Conservation (phyloP, 2,888 invertebrate species). For the Lathronympha strigana region DNA sequence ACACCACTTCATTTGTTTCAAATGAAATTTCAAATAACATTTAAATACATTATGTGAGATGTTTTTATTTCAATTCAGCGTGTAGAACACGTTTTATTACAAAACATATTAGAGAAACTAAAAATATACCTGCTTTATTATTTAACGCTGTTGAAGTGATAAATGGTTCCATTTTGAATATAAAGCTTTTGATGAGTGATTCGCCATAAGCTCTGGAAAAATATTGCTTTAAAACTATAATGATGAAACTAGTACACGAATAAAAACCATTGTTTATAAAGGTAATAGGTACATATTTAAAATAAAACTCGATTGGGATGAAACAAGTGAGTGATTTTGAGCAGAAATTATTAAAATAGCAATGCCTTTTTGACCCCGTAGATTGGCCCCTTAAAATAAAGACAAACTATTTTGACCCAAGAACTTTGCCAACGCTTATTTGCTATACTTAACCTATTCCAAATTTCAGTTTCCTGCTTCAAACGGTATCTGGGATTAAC, state of each 20-base stretch:
- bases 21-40: slow-evolving; percentile 51
- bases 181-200: not conserved
- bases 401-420: no score
- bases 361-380: no score
- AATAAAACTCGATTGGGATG: no score
- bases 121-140: slow-evolving; percentile 12
- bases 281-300: no score
- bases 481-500: no score
- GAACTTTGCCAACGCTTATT: no score
- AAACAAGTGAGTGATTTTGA: no score
- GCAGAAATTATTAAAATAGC: no score
- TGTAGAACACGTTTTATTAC: slow-evolving; percentile 22
- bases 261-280: not conserved
- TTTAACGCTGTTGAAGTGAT: slow-evolving; percentile 11
- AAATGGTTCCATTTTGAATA: slow-evolving; percentile 13
- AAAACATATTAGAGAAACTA: slow-evolving; percentile 9
- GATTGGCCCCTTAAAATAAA: no score
- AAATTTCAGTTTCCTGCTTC: no score
- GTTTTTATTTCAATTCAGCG: slow-evolving; percentile 16
- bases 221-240: slow-evolving; percentile 1
- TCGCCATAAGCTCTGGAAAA: not conserved
- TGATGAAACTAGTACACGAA: not conserved
- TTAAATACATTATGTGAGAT: slow-evolving; percentile 26
- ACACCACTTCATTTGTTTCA: slow-evolving; percentile 1
- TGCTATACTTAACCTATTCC: no score